Evolutionary conservation across 2,797 vertebrate genomes (phyloP).

Genomic region (Alca torda): DNA sequence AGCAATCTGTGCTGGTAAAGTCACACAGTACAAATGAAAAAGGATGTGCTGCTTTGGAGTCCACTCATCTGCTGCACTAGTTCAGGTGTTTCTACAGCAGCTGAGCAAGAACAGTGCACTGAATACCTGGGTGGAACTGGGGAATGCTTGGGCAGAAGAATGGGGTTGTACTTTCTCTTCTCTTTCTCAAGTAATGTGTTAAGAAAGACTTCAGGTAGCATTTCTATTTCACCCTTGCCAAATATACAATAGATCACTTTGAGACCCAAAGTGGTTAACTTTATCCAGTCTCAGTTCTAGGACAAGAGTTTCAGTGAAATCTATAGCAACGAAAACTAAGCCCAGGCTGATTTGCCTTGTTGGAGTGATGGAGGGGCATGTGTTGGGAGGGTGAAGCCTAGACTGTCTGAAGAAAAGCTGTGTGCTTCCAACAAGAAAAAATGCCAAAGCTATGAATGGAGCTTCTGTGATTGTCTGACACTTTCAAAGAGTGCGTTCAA

Average conservation of each 20-base stretch:
- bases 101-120: neutral
- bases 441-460: neutral
- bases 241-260: neutral
- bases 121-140: neutral
- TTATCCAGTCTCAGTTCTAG: neutral
- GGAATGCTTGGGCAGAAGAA: neutral
- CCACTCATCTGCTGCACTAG: neutral
- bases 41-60: neutral
- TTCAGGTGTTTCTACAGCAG: neutral
- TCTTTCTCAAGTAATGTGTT: neutral
- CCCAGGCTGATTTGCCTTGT: neutral
- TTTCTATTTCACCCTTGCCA: neutral
- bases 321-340: neutral
- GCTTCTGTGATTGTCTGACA: neutral
- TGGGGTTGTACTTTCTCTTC: neutral
- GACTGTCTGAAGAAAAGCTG: neutral
- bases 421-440: neutral
- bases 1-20: neutral
- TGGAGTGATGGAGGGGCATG: neutral
- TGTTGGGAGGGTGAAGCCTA: neutral
- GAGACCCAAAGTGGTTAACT: neutral
- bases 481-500: neutral
- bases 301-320: neutral
- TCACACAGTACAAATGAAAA: neutral
- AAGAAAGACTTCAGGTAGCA: neutral